Conservation (phyloP, 2,113 vertebrate genomes). For the Microcebus jonahi region DNA sequence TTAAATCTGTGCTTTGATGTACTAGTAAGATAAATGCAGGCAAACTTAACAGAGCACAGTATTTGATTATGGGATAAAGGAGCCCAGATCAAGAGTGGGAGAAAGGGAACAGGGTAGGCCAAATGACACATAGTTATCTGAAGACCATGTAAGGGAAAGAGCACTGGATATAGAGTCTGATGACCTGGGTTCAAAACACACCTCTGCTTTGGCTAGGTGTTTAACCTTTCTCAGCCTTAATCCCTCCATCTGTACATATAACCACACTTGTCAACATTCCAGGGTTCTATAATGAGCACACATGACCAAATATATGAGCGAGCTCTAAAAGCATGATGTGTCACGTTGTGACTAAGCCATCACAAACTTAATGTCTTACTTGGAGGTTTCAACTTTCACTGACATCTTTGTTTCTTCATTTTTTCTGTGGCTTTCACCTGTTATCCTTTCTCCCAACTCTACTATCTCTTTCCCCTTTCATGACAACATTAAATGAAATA, state of each 20-base stretch:
- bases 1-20: neutral
- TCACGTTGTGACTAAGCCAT: neutral
- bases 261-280: neutral
- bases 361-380: neutral
- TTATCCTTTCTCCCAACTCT: neutral
- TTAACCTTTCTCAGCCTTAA: neutral
- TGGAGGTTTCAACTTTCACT: neutral
- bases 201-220: neutral
- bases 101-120: neutral
- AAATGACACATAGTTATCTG: neutral
- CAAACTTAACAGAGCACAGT: neutral
- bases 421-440: neutral
- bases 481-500: neutral
- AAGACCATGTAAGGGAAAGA: neutral
- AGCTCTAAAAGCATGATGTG: neutral
- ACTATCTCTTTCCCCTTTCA: neutral
- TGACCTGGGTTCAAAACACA: neutral
- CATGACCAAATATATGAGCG: neutral
- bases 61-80: neutral
- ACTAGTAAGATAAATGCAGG: neutral
- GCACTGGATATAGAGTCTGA: neutral
- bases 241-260: neutral
- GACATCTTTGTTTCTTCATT: neutral
- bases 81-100: neutral
- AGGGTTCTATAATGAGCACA: neutral